Evolutionary conservation across 2,797 vertebrate species (phyloP).

Genomic region (Schizopygopsis pylzovi): DNA sequence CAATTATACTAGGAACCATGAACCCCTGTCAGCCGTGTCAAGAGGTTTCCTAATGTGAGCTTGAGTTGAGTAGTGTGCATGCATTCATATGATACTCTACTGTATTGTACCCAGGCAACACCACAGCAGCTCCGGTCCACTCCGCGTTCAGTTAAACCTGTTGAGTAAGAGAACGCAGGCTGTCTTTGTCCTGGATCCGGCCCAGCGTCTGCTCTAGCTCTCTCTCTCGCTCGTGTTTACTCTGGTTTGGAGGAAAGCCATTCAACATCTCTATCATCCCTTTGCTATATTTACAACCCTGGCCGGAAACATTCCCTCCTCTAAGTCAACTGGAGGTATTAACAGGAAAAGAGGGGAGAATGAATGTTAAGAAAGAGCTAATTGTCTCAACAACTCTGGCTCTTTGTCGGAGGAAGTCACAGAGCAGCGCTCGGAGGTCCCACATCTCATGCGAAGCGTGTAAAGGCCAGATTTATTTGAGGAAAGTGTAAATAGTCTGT

Average conservation of each 20-base stretch:
- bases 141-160: slow-evolving; percentile 41
- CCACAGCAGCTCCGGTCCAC: neutral
- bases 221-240: slow-evolving; percentile 58
- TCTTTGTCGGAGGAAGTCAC: slow-evolving; percentile 25
- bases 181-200: slow-evolving; percentile 51
- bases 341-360: slow-evolving; percentile 54
- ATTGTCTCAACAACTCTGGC: slow-evolving; percentile 20
- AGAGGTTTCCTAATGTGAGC: slow-evolving; percentile 6
- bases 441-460: slow-evolving; percentile 29
- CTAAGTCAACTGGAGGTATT: slow-evolving; percentile 45
- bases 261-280: slow-evolving; percentile 43
- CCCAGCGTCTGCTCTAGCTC: slow-evolving; percentile 52
- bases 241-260: slow-evolving; percentile 49
- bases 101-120: neutral
- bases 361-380: slow-evolving; percentile 31
- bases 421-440: slow-evolving; percentile 24
- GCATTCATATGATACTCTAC: neutral
- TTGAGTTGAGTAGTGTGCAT: neutral
- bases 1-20: neutral
- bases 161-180: slow-evolving; percentile 62
- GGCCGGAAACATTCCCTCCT: slow-evolving; percentile 52
- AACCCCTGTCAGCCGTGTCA: neutral
- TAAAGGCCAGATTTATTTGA: slow-evolving; percentile 44
- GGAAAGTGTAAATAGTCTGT: slow-evolving; percentile 45
- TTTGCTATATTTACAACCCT: slow-evolving; percentile 55